Percentiles rank a stretch among this genome's conserved stretches.
Evolutionary conservation across 1,140 invertebrate genomes (phyloP).

Genomic region (Bombus impatiens): DNA sequence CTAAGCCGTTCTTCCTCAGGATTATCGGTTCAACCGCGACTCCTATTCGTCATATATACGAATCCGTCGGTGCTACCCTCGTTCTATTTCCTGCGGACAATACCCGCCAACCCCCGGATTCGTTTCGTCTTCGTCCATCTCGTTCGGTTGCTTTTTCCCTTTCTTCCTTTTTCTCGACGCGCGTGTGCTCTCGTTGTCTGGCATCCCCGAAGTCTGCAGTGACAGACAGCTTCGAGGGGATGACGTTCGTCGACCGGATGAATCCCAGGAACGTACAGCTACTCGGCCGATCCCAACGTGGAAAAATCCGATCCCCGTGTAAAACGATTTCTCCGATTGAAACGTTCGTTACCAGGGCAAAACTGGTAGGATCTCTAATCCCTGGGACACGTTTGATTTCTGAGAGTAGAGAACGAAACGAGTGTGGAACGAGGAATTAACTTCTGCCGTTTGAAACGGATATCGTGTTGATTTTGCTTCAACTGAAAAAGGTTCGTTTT

Average conservation of each 20-base stretch:
- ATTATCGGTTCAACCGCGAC: slow-evolving; percentile 63
- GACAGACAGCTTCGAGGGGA: slow-evolving; percentile 77
- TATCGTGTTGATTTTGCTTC: not conserved
- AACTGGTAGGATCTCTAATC: slow-evolving; percentile 9
- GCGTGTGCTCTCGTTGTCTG: slow-evolving; percentile 67
- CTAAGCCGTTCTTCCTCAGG: slow-evolving; percentile 68
- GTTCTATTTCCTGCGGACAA: slow-evolving; percentile 77
- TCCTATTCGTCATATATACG: slow-evolving; percentile 23
- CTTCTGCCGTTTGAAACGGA: not conserved
- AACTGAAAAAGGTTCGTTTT: not conserved
- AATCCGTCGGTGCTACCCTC: slow-evolving; percentile 62
- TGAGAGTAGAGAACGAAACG: not conserved
- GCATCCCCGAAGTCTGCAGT: slow-evolving; percentile 72
- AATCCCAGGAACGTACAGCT: slow-evolving; percentile 65
- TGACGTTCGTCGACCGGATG: slow-evolving; percentile 71
- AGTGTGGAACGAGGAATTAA: not conserved
- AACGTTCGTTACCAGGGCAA: slow-evolving; percentile 22
- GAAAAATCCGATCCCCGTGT: slow-evolving; percentile 22
- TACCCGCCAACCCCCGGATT: slow-evolving; percentile 56
- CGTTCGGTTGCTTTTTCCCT: not conserved
- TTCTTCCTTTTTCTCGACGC: slow-evolving; percentile 18
- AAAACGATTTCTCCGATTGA: slow-evolving; percentile 36
- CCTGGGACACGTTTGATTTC: not conserved
- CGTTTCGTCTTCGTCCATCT: slow-evolving; percentile 42
- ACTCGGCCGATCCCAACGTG: slow-evolving; percentile 52